phyloP scores from a whole-genome alignment of 2,113 vertebrate genomes.

The Jaculus jaculus region DNA sequence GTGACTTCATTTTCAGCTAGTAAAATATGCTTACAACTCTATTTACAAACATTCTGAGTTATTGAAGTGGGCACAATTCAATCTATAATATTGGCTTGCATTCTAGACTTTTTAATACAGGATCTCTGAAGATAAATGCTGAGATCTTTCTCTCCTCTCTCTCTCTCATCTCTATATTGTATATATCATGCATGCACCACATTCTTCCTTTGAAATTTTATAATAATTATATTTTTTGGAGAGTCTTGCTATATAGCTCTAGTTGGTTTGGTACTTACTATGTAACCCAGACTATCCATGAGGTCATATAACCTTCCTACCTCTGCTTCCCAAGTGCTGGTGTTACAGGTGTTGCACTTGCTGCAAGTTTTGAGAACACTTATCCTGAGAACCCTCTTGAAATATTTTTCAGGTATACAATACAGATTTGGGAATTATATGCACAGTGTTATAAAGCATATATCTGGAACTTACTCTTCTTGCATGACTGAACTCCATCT shows the following conservation, averaged over 20 bases:
- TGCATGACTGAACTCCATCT: neutral
- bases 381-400: neutral
- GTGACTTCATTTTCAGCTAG: neutral
- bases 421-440: neutral
- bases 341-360: neutral
- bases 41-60: slow-evolving; percentile 13
- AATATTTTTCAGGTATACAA: neutral
- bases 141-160: neutral
- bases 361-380: neutral
- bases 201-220: neutral
- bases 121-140: neutral
- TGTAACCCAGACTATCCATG: neutral
- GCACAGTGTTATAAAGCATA: accelerated
- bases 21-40: neutral
- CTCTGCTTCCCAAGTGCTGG: neutral
- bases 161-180: too few species aligned
- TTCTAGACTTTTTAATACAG: neutral
- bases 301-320: neutral
- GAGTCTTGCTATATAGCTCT: neutral
- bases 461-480: neutral
- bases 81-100: neutral
- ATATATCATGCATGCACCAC: neutral
- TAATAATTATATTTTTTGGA: neutral
- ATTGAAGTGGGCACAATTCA: neutral
- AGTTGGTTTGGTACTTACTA: too few species aligned